These are phyloP conservation scores for Merodon equestris DNA, from an alignment of 2,888 invertebrate genomes.

Conservation along the genomic window DNA sequence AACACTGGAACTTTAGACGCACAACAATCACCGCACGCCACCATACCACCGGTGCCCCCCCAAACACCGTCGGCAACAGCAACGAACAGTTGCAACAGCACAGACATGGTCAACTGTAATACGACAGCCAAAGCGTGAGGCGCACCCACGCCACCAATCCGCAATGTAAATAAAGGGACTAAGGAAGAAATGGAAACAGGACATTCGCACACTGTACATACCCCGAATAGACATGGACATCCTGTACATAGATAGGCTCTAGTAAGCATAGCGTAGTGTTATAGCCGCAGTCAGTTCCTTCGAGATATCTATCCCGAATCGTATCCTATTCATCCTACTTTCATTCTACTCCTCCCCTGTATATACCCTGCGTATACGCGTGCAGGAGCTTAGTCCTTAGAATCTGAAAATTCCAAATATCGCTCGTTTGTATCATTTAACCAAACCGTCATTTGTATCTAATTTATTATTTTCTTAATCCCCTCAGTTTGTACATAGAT, in stretches of 20 bases:
- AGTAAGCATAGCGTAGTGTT: conserved; percentile 32
- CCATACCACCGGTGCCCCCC: conserved; percentile 72
- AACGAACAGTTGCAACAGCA: conserved; percentile 57
- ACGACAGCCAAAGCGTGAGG: conserved; percentile 60
- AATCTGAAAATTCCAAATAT: conserved; percentile 23
- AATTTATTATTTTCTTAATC: conserved; percentile 1
- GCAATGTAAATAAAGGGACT: conserved; percentile 53
- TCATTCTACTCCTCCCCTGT: conserved; percentile 34
- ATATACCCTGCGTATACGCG: conserved; percentile 23
- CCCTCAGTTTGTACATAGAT: no score
- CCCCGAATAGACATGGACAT: no score
- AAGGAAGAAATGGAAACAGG: conserved; percentile 35
- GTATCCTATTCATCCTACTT: conserved; percentile 1
- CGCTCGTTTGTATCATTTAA: no score
- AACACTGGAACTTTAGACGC: conserved; percentile 65
- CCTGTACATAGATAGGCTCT: conserved; percentile 49
- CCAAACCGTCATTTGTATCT: neutral
- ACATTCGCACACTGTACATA: conserved; percentile 15
- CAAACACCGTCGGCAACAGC: conserved; percentile 71
- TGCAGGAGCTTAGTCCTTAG: conserved; percentile 27
- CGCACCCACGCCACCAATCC: conserved; percentile 14
- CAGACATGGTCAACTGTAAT: conserved; percentile 68
- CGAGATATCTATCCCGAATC: neutral
- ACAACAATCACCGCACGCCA: conserved; percentile 64
- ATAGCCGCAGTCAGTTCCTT: conserved; percentile 61